These are phyloP conservation scores for Trichonephila clavipes DNA, from an alignment of 1,140 invertebrate genomes.

Conservation along the genomic window DNA sequence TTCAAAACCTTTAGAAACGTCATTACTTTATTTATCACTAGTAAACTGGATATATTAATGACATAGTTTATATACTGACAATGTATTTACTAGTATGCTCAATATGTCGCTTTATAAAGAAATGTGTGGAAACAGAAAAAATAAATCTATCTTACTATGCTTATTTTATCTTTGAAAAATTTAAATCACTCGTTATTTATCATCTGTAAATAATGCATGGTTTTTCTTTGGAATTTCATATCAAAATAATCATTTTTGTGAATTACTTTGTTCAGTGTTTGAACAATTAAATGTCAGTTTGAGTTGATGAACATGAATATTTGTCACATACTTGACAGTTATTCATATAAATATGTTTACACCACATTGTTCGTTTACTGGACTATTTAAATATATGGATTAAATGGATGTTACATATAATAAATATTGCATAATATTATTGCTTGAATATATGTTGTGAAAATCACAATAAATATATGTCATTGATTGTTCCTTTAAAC, in stretches of 20 bases:
- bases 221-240: not conserved
- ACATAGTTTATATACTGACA: not conserved
- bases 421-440: not conserved
- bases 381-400: not conserved
- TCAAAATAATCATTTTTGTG: not conserved
- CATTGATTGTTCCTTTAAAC: too few relatives aligned
- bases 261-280: not conserved
- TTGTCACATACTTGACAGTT: not conserved
- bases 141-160: not conserved
- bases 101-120: not conserved
- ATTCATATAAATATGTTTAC: not conserved
- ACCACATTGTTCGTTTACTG: not conserved
- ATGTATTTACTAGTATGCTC: not conserved
- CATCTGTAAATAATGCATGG: conserved; percentile 20
- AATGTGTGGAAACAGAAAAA: not conserved
- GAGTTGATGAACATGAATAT: not conserved
- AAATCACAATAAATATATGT: not conserved
- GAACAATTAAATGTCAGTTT: not conserved
- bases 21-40: not conserved
- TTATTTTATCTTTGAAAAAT: not conserved
- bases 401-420: not conserved
- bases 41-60: not conserved
- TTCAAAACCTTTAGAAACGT: not conserved
- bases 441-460: not conserved
- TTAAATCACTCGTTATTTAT: not conserved